Percentiles rank a stretch among this genome's conserved stretches.
Conservation (phyloP, 2,888 invertebrate species). For the Apoda limacodes region DNA sequence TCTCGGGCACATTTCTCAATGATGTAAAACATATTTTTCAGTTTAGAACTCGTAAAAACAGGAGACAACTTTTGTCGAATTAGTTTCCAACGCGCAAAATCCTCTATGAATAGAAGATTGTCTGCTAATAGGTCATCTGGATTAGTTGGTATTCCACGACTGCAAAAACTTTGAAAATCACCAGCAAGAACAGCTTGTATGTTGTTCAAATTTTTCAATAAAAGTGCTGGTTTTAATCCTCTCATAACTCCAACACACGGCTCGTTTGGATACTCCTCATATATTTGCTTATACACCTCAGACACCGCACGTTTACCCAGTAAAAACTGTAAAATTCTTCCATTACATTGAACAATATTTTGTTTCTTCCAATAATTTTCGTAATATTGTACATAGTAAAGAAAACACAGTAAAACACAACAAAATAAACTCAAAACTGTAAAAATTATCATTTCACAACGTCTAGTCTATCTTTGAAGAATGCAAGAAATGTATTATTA, state of each 20-base stretch:
- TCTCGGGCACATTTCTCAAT: constrained; percentile 38
- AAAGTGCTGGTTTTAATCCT: constrained; percentile 29
- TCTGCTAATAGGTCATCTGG: constrained; percentile 35
- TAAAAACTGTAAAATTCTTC: constrained; percentile 30
- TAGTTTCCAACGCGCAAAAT: constrained; percentile 42
- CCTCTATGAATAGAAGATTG: constrained; percentile 36
- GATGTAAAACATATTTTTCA: constrained; percentile 49
- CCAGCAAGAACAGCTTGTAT: constrained; percentile 34
- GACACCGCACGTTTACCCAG: constrained; percentile 31
- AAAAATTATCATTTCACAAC: too few species aligned
- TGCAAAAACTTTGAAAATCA: constrained; percentile 39
- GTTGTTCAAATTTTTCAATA: constrained; percentile 37
- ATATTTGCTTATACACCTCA: constrained; percentile 35
- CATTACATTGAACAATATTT: constrained; percentile 29
- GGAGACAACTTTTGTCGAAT: constrained; percentile 47
- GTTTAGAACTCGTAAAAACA: constrained; percentile 40
- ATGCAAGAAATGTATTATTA: too few species aligned
- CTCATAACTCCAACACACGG: constrained; percentile 31
- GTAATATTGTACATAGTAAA: too few species aligned
- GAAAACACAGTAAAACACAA: too few species aligned
- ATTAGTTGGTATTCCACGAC: constrained; percentile 33
- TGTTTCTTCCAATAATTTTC: constrained; percentile 39
- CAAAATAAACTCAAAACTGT: too few species aligned
- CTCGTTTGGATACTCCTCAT: constrained; percentile 27
- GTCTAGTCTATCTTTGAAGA: too few species aligned